Conservation (phyloP, 2,797 vertebrate species). For the Orestias chungarensis region DNA sequence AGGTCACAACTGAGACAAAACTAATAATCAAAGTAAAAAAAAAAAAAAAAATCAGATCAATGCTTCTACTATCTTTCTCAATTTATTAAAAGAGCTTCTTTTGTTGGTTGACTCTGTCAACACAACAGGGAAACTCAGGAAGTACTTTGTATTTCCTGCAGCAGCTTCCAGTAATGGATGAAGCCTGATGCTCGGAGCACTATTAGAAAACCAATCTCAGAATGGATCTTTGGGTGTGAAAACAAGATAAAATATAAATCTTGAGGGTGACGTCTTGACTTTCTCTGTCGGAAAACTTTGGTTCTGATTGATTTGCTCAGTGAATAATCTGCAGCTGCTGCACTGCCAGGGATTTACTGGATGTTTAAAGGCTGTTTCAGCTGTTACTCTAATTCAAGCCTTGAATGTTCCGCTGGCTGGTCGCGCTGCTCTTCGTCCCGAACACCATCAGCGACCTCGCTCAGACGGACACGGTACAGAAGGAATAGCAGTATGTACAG, state of each 20-base stretch:
- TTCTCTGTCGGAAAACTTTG: constrained; percentile 20
- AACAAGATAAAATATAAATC: constrained; percentile 10
- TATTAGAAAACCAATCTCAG: constrained; percentile 29
- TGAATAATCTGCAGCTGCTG: too few relatives aligned
- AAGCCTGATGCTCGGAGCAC: constrained; percentile 18
- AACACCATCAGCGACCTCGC: constrained; percentile 1
- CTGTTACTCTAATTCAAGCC: constrained; percentile 48
- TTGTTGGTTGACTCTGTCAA: too few relatives aligned
- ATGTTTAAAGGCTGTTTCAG: constrained; percentile 57
- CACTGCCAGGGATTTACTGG: constrained; percentile 35
- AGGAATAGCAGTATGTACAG: not conserved
- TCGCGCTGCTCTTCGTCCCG: not conserved
- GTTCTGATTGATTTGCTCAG: constrained; percentile 35
- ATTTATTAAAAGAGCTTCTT: too few relatives aligned
- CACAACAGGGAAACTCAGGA: too few relatives aligned
- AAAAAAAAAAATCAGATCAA: too few relatives aligned
- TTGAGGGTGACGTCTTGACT: not conserved
- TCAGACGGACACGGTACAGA: constrained; percentile 5
- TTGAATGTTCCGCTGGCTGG: constrained; percentile 10
- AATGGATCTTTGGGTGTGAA: constrained; percentile 20
- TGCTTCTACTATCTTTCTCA: too few relatives aligned
- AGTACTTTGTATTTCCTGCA: constrained; percentile 23
- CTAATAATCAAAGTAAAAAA: too few relatives aligned
- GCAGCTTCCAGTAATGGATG: constrained; percentile 44
- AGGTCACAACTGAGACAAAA: too few relatives aligned